phyloP scores from a whole-genome alignment of 2,113 vertebrate species.

The Callaeas wilsoni region DNA sequence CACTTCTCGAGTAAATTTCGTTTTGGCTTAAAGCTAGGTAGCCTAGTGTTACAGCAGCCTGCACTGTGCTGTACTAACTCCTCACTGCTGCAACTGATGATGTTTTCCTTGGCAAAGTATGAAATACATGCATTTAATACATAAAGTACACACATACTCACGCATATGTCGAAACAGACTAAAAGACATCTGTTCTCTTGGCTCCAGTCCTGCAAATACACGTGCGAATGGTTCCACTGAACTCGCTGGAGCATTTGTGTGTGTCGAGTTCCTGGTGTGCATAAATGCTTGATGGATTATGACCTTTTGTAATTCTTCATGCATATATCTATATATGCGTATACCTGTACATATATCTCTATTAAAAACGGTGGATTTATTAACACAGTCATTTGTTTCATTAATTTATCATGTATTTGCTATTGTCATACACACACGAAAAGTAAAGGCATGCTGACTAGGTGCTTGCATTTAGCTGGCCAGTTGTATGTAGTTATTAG shows the following conservation, averaged over 20 bases:
- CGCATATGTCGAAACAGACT: neutral
- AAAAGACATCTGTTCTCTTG: slow-evolving; percentile 36
- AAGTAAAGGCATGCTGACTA: neutral
- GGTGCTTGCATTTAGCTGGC: neutral
- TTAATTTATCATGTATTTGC: neutral
- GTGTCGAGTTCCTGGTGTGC: neutral
- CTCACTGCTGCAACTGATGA: neutral
- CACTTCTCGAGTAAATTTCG: neutral
- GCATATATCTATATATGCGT: neutral
- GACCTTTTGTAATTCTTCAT: neutral
- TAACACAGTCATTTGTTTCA: neutral
- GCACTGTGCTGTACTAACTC: neutral
- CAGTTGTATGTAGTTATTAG: neutral
- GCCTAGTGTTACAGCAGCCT: neutral
- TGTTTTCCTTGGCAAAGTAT: slow-evolving; percentile 24
- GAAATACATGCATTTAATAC: slow-evolving; percentile 23
- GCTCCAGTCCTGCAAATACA: neutral
- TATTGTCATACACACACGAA: neutral
- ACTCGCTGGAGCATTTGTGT: neutral
- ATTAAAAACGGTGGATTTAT: neutral
- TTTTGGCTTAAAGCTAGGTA: neutral
- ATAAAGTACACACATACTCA: neutral
- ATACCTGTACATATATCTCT: neutral
- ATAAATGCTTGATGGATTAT: neutral
- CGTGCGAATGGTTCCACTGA: neutral